Evolutionary conservation across 2,797 vertebrate species (phyloP).

Genomic region (Trematomus bernacchii): DNA sequence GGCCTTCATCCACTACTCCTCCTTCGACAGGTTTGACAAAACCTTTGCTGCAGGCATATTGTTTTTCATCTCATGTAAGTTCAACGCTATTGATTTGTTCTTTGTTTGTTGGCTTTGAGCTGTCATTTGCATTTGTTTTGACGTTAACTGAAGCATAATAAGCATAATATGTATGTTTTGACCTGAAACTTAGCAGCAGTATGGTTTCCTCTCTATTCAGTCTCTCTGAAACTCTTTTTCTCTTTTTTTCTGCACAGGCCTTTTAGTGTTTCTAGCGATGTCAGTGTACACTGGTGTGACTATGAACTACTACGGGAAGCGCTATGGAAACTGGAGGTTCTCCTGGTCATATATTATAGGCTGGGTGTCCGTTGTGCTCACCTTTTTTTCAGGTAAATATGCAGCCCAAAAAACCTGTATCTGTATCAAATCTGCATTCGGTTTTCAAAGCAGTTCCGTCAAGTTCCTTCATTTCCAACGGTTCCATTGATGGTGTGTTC

Average conservation of each 20-base stretch:
- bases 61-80: conserved; percentile 87
- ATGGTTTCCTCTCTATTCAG: neutral
- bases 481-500: neutral
- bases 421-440: too few relatives aligned
- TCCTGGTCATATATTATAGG: conserved; percentile 87
- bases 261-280: conserved; percentile 85
- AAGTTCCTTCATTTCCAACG: neutral
- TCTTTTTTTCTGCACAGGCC: conserved; percentile 61
- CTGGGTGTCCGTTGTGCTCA: conserved; percentile 85
- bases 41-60: conserved; percentile 86
- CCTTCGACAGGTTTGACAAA: conserved; percentile 84
- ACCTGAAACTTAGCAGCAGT: neutral
- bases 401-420: neutral
- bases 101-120: conserved; percentile 1
- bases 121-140: conserved; percentile 14
- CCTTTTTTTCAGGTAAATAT: conserved; percentile 84
- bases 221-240: neutral
- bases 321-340: conserved; percentile 85
- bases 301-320: conserved; percentile 85
- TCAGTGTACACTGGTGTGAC: conserved; percentile 85
- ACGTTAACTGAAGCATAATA: neutral
- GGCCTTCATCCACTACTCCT: conserved; percentile 86
- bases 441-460: neutral
- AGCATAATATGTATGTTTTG: neutral
- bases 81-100: neutral